Evolutionary conservation across 1,140 invertebrate species (phyloP).

Genomic region (Pogonomyrmex californicus): DNA sequence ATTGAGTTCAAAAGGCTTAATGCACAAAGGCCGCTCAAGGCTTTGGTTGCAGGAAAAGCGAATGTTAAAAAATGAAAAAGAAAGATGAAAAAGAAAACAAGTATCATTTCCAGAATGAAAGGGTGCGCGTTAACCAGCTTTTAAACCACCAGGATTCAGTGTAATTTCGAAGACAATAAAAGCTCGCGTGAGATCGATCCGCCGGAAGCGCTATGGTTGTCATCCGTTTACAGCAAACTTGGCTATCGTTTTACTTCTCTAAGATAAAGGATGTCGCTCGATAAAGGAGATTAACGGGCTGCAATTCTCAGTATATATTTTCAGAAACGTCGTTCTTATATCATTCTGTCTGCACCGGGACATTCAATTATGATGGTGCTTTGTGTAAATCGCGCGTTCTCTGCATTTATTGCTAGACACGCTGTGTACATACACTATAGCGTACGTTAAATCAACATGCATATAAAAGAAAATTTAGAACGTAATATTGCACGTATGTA

Average conservation of each 20-base stretch:
- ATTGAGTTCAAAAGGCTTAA: conserved; percentile 69
- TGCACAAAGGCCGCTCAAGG: conserved; percentile 64
- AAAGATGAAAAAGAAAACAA: conserved; percentile 43
- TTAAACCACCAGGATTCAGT: conserved; percentile 41
- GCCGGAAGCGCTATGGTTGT: neutral
- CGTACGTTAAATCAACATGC: neutral
- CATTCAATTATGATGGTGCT: neutral
- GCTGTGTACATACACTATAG: neutral
- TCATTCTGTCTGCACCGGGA: conserved; percentile 30
- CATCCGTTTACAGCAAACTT: neutral
- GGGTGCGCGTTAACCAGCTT: conserved; percentile 46
- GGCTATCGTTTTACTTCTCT: neutral
- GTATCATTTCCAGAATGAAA: conserved; percentile 29
- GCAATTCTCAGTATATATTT: neutral
- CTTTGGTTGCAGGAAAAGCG: conserved; percentile 39
- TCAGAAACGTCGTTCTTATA: conserved; percentile 35
- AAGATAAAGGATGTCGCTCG: neutral
- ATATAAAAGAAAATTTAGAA: neutral
- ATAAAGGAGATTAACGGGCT: conserved; percentile 48
- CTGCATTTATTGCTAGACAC: neutral
- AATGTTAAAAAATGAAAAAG: no score
- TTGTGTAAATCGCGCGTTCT: conserved; percentile 12
- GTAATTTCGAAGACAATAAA: conserved; percentile 59
- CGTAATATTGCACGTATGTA: neutral
- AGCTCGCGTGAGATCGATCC: conserved; percentile 17